These are phyloP conservation scores for Drosophila erecta DNA, from an alignment of 1,140 invertebrate species.

Conservation along the genomic window DNA sequence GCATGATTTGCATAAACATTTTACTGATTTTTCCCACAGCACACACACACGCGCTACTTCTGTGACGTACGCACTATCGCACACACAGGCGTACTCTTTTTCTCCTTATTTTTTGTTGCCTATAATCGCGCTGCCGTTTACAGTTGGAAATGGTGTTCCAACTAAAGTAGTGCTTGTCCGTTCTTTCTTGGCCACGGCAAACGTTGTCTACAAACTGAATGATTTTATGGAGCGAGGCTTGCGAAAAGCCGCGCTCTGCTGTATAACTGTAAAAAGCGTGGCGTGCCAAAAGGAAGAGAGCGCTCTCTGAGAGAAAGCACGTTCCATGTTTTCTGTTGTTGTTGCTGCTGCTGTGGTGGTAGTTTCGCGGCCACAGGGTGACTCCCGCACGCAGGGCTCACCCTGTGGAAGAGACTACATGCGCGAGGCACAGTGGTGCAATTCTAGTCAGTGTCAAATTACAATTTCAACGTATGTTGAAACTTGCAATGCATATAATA, in stretches of 20 bases:
- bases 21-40: constrained; percentile 61
- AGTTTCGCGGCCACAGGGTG: constrained; percentile 20
- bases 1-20: constrained; percentile 71
- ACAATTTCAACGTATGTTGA: background rate
- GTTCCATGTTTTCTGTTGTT: constrained; percentile 10
- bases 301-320: constrained; percentile 4
- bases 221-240: constrained; percentile 22
- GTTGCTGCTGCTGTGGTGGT: constrained; percentile 6
- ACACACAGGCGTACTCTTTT: constrained; percentile 21
- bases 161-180: constrained; percentile 45
- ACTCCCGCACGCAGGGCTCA: background rate
- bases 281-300: constrained; percentile 11
- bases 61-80: constrained; percentile 38
- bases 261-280: constrained; percentile 33
- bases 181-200: constrained; percentile 48
- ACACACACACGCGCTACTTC: constrained; percentile 26
- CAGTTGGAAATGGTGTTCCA: constrained; percentile 33
- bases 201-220: constrained; percentile 62
- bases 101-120: constrained; percentile 22
- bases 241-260: constrained; percentile 46
- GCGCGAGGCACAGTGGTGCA: constrained; percentile 2
- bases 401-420: constrained; percentile 3
- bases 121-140: constrained; percentile 54
- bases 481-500: background rate
- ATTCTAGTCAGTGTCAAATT: background rate